Evolutionary conservation across 2,113 vertebrate genomes (phyloP), one percentile per base, ranked within the genome.

Genomic region (Neogale vison): DNA sequence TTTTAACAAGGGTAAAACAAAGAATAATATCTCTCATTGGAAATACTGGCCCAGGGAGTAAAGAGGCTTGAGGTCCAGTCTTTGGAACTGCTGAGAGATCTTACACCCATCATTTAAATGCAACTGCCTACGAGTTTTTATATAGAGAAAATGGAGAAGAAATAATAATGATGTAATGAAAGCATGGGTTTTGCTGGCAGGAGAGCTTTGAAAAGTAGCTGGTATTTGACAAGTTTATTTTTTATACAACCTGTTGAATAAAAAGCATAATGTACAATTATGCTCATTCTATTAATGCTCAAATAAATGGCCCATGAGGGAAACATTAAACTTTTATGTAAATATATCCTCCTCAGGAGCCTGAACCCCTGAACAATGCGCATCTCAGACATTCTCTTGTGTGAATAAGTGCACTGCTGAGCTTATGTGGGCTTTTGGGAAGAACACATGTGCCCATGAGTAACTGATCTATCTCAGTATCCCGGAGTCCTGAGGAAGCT

Each of bases 271-370:
- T 84, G 69, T 80, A 88, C 21, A 50, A 65, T 77, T 88, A 39
- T 76, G 23, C 12, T 77, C 74, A 83, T 92, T 88, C 71, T 77
- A 95, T 95, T 97, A 96, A 95, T 93, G 76, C 94, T 21, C 80
- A 79, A 39, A 93, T 77, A 90, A 88, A 86, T 4, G 8, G 69
- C 42, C 55, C 67, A 52, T 13, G 55, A 84, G 31, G 77, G 52
- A 84, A 90, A 80, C 26, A 47, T 76, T 95, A 87, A 59, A 39
- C 67, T 90, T 85, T 50, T 12, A 71, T 36, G 84, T 85, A 90
- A 89, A 89, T 17, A 39, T 42, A 74, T 24, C 29, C 39, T 93
- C 21, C 79, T 79, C 36, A 2, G 42, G 59, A 89, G 57, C 31
- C 65, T 90, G 47, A 50, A 31, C 88, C 21, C 69, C 61, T 92